A percentile compares a stretch with the other conserved stretches of the same genome.
phyloP scores from a whole-genome alignment of 2,113 vertebrate genomes.

The Dasypus novemcinctus region DNA sequence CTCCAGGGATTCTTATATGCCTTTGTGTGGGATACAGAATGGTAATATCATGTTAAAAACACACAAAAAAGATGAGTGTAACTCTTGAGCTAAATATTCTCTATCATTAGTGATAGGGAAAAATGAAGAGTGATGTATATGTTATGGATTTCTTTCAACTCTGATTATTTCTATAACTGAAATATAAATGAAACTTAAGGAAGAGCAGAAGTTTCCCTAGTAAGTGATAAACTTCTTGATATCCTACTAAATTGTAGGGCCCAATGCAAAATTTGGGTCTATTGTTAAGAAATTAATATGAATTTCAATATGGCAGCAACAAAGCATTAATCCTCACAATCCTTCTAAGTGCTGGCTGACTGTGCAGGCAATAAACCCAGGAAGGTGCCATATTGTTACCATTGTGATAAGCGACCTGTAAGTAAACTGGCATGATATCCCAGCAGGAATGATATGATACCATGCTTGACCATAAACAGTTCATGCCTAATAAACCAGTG shows the following conservation, averaged over 20 bases:
- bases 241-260: neutral
- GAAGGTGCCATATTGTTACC: neutral
- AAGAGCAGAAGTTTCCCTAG: neutral
- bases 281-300: neutral
- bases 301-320: neutral
- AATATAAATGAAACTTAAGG: neutral
- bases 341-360: neutral
- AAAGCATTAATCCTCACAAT: neutral
- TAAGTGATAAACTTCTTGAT: neutral
- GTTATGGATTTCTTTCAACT: neutral
- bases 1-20: neutral
- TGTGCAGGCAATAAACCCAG: neutral
- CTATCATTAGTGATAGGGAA: neutral
- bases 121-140: neutral
- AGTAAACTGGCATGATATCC: neutral
- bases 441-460: neutral
- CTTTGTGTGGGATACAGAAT: neutral
- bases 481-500: neutral
- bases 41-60: neutral
- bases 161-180: neutral
- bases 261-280: neutral
- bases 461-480: neutral
- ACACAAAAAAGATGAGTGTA: neutral
- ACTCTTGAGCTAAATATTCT: neutral
- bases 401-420: neutral